phyloP scores from a whole-genome alignment of 2,888 invertebrate genomes.

The Eretmocerus hayati region DNA sequence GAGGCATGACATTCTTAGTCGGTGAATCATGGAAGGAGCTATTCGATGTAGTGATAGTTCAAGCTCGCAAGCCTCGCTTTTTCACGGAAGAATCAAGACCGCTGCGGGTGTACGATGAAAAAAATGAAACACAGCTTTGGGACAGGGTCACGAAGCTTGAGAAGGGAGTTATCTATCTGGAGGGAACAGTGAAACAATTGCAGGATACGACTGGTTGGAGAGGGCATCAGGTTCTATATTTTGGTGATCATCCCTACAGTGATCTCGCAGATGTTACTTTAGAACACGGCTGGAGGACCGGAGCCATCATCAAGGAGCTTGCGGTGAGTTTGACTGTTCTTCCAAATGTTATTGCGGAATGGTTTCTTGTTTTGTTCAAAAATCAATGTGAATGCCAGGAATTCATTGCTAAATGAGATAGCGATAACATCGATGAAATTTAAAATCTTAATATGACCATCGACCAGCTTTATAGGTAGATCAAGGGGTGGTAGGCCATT shows the following conservation, averaged over 20 bases:
- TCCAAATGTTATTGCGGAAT: neutral
- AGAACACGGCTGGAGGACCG: constrained; percentile 95
- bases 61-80: constrained; percentile 93
- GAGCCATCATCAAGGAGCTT: constrained; percentile 92
- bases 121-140: constrained; percentile 79
- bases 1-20: constrained; percentile 84
- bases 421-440: too few species aligned
- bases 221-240: constrained; percentile 89
- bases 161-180: constrained; percentile 86
- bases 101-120: constrained; percentile 79
- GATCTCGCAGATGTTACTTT: constrained; percentile 94
- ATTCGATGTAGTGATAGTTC: constrained; percentile 91
- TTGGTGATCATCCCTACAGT: constrained; percentile 96
- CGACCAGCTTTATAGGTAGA: too few species aligned
- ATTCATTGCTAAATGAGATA: too few species aligned
- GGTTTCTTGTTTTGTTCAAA: neutral
- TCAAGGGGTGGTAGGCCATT: too few species aligned
- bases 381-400: neutral
- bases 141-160: constrained; percentile 80
- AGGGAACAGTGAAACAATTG: constrained; percentile 90
- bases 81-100: constrained; percentile 90
- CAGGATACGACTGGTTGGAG: constrained; percentile 89
- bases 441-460: too few species aligned
- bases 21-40: constrained; percentile 83
- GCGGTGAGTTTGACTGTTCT: constrained; percentile 55